Conservation (phyloP, 2,797 vertebrate species). For the Malacoctenus gilli region DNA sequence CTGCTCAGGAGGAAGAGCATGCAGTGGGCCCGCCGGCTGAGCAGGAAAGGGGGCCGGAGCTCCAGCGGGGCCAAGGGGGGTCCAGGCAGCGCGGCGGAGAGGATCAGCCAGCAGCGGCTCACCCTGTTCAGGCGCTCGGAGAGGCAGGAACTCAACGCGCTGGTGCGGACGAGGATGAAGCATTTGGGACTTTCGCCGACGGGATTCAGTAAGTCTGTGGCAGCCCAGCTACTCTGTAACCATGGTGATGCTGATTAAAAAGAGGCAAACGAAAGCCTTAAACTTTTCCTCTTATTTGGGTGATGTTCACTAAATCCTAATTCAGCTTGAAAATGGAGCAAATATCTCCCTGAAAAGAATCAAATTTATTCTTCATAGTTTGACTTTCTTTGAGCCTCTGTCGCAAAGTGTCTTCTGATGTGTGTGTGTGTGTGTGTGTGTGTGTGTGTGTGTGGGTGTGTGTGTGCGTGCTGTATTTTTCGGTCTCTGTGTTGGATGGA, state of each 20-base stretch:
- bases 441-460: no score
- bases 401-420: no score
- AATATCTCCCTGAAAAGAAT: no score
- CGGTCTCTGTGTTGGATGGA: no score
- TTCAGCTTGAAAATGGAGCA: background rate
- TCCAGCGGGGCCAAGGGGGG: conserved; percentile 79
- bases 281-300: no score
- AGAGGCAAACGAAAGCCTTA: no score
- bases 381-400: no score
- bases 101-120: conserved; percentile 87
- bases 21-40: conserved; percentile 87
- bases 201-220: conserved; percentile 82
- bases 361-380: no score
- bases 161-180: conserved; percentile 87
- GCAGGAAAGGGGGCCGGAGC: conserved; percentile 82
- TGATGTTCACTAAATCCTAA: background rate
- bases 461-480: no score
- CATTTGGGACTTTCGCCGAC: conserved; percentile 85
- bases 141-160: conserved; percentile 85
- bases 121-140: conserved; percentile 85
- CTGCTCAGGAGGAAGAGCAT: conserved; percentile 88
- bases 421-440: no score
- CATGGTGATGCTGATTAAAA: no score
- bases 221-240: no score
- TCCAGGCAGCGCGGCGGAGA: conserved; percentile 81